These are phyloP conservation scores for Hephaestus fuliginosus DNA, from an alignment of 2,797 vertebrate genomes.

Conservation along the genomic window DNA sequence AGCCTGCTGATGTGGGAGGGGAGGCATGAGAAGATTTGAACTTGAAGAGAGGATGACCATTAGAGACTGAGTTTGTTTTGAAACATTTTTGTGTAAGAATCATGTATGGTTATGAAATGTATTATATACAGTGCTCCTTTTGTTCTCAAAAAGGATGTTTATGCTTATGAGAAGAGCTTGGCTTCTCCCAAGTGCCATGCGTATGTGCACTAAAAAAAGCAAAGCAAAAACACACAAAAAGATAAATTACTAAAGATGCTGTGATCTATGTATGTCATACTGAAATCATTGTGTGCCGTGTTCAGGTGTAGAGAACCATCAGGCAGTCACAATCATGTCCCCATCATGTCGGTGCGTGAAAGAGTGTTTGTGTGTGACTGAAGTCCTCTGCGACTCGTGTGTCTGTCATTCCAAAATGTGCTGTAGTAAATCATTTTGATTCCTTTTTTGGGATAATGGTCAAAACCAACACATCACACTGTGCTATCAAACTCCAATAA, in stretches of 20 bases:
- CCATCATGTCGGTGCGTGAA: constrained; percentile 55
- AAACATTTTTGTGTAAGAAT: constrained; percentile 83
- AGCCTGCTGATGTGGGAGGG: constrained; percentile 7
- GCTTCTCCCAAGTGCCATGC: constrained; percentile 85
- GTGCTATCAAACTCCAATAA: constrained; percentile 84
- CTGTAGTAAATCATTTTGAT: constrained; percentile 76
- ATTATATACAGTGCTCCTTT: constrained; percentile 88
- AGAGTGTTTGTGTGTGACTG: constrained; percentile 63
- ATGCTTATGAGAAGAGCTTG: constrained; percentile 84
- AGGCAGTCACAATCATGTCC: constrained; percentile 75
- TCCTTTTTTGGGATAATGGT: constrained; percentile 74
- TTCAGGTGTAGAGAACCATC: constrained; percentile 75
- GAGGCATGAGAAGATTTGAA: constrained; percentile 38
- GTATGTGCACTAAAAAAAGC: constrained; percentile 84
- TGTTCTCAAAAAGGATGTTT: constrained; percentile 87
- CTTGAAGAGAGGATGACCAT: constrained; percentile 65
- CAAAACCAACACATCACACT: constrained; percentile 81
- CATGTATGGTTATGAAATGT: constrained; percentile 86
- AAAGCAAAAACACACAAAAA: constrained; percentile 80
- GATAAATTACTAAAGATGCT: constrained; percentile 86
- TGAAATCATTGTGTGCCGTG: constrained; percentile 80
- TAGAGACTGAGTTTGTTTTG: constrained; percentile 79
- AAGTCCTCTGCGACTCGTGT: constrained; percentile 67
- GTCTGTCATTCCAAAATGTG: constrained; percentile 79
- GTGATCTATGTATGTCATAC: constrained; percentile 85